Percentiles rank a stretch among this genome's conserved stretches.
Evolutionary conservation across 1,140 invertebrate species (phyloP).

Genomic region (Liolophura sinensis): DNA sequence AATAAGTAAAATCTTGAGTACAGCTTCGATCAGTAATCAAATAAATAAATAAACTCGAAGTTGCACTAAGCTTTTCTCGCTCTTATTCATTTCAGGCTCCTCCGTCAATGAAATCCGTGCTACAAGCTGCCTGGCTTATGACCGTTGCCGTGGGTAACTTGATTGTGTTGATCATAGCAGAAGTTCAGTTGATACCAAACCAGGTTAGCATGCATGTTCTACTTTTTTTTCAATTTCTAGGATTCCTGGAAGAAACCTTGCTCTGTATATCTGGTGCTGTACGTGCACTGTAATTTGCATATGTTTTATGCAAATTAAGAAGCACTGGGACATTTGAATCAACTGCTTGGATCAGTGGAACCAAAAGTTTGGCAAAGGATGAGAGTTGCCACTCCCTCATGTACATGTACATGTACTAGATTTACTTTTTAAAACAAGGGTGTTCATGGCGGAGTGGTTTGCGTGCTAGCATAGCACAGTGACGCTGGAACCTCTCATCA

Average conservation of each 20-base stretch:
- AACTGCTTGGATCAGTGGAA: not conserved
- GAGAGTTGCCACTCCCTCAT: no score
- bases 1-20: no score
- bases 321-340: not conserved
- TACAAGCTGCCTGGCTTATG: conserved; percentile 87
- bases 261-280: conserved; percentile 4
- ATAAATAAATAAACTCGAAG: not conserved
- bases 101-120: conserved; percentile 86
- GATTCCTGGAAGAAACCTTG: not conserved
- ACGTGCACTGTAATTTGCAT: not conserved
- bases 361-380: not conserved
- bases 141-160: conserved; percentile 91
- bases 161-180: conserved; percentile 84
- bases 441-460: no score
- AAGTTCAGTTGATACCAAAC: conserved; percentile 56
- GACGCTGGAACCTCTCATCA: no score
- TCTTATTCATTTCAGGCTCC: conserved; percentile 80
- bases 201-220: conserved; percentile 48
- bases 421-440: no score
- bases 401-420: no score
- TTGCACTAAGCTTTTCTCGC: not conserved
- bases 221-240: no score
- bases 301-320: not conserved
- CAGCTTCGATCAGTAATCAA: not conserved
- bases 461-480: no score